Evolutionary conservation across 2,888 invertebrate species (phyloP), one percentile per base, ranked within the genome.

Genomic region (Neria commutata): DNA sequence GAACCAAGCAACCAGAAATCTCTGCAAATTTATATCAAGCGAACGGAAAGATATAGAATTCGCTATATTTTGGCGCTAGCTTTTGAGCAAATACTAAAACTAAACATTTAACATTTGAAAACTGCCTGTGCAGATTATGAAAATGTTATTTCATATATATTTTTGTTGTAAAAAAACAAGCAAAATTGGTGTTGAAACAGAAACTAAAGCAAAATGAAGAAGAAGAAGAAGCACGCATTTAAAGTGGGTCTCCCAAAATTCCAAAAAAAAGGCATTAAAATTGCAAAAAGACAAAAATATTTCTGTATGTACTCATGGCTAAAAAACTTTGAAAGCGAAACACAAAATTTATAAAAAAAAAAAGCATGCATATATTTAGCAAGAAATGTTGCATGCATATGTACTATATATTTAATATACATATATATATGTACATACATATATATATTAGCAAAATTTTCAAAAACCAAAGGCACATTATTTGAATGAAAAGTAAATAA

Each of bases 191-290:
- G 46, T 54, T 21, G 56, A 58, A 10, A 51, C 45, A 50, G 53
- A 60, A 34, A n/a, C 16, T 33, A 52, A 61, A 24, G 34, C 37
- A 46, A 54, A 47, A 42, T 53, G 2, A 33, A n/a, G 23, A 56
- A 60, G 46, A 53, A 54, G 19, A 40, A 29, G 37, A 45, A 48
- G 48, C 37, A 65, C 63, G 62, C 68, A 67, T 69, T 69, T 68
- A 63, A 71, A 65, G 69, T 75, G 76, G 74, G 73, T 70, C 72
- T 72, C 65, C 69, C 62, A 71, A 62, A 63, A 46, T 40, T 24
- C 25, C 34, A 11, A 54, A 49, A 60, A 60, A 19, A 17, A 46
- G 40, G 19, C 14, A 51, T 23, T 54, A 54, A 58, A 57, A 59
- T 52, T 51, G 45, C 45, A 49, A 46, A 46, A 53, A 49, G 42